phyloP scores from a whole-genome alignment of 2,888 invertebrate genomes.

The Ophion slaviceki region DNA sequence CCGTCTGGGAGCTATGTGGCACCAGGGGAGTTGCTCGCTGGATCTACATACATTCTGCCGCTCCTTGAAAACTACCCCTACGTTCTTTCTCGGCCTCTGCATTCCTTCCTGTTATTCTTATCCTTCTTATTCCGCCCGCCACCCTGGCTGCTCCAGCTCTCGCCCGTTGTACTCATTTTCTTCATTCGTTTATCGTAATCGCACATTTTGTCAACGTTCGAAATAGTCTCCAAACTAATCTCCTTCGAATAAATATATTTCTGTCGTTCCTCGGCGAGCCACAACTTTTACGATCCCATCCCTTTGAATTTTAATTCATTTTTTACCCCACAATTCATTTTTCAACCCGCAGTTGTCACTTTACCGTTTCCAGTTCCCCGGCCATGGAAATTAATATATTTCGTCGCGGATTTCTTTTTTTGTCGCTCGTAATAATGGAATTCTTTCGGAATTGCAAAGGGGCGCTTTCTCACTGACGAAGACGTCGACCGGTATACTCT shows the following conservation, averaged over 20 bases:
- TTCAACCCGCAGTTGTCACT: too few species aligned
- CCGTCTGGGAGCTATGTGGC: constrained; percentile 63
- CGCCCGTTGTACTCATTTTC: not conserved
- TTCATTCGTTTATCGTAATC: not conserved
- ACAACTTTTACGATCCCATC: too few species aligned
- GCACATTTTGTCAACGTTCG: not conserved
- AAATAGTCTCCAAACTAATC: not conserved
- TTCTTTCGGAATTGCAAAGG: constrained; percentile 81
- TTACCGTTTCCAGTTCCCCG: not conserved
- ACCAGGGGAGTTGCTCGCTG: constrained; percentile 36
- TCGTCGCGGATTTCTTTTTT: not conserved
- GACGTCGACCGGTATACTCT: constrained; percentile 94
- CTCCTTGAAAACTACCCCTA: constrained; percentile 53
- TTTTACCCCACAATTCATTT: too few species aligned
- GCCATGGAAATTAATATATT: not conserved
- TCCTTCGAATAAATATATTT: not conserved
- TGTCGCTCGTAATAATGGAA: not conserved
- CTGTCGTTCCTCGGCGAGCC: not conserved
- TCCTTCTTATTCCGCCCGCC: constrained; percentile 16
- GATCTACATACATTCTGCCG: constrained; percentile 63
- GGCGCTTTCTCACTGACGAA: constrained; percentile 94
- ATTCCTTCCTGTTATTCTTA: constrained; percentile 46
- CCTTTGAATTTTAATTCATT: too few species aligned
- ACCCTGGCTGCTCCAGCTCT: not conserved
- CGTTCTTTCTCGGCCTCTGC: constrained; percentile 46